Evolutionary conservation across 1,140 invertebrate species (phyloP).

Genomic region (Arctopsyche grandis): DNA sequence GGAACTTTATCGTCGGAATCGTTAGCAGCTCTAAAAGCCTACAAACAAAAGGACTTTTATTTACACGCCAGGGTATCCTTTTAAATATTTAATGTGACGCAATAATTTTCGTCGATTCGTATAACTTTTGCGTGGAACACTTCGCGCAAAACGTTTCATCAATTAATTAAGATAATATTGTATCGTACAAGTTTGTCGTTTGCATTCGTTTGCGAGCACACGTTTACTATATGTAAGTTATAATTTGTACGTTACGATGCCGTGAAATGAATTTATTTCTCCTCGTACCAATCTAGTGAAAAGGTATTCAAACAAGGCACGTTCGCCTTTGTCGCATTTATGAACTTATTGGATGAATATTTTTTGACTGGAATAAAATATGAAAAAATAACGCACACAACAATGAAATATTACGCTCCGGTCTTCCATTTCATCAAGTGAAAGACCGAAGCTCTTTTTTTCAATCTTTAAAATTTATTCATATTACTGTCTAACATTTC

Average conservation of each 20-base stretch:
- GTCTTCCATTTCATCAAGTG: background rate
- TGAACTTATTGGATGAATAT: constrained; percentile 1
- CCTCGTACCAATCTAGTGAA: background rate
- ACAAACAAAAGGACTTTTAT: background rate
- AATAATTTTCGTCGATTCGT: background rate
- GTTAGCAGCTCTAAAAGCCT: background rate
- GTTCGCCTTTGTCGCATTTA: background rate
- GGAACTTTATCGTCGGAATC: background rate
- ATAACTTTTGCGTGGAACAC: too few relatives aligned
- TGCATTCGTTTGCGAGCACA: too few relatives aligned
- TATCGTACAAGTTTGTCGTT: too few relatives aligned
- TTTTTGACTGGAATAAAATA: background rate
- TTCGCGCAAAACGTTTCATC: too few relatives aligned
- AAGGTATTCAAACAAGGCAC: background rate
- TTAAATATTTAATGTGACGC: background rate
- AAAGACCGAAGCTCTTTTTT: background rate
- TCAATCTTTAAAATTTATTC: background rate
- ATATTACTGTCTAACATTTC: too few relatives aligned
- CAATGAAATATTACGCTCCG: background rate
- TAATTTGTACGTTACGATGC: too few relatives aligned
- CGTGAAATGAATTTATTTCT: background rate
- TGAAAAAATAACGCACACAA: background rate
- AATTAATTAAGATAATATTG: too few relatives aligned
- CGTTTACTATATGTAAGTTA: too few relatives aligned
- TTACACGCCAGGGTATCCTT: background rate